Evolutionary conservation across 1,140 invertebrate genomes (phyloP), one percentile per base, ranked within the genome.

Genomic region (Aphelinus atriplicis): DNA sequence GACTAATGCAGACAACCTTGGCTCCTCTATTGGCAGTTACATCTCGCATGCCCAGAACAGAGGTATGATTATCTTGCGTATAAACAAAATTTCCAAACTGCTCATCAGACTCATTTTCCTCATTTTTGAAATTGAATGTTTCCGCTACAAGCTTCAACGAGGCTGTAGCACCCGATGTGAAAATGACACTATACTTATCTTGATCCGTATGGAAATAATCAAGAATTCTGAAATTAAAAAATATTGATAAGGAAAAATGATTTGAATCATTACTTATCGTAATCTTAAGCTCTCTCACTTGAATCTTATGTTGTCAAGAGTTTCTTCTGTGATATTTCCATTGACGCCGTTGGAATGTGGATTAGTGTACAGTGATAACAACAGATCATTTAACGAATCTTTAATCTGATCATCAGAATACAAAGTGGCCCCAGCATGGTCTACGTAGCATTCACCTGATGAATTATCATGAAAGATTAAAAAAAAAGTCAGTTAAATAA

Each of bases 11-110:
- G 57, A 86, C 85, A 10, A 92, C 81, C 62, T 89, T 83, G 62
- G 86, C 88, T 80, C 86, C 87, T 70, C 87, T 89, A 51, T 85
- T 74, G 1, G 87, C 86, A n/a, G 82, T 79, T 51, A 92, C 75
- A 87, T 95, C 95, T 84, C 97, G 89, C 91, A 98, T 94, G 26
- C 97, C 97, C 75, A 98, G 88, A 2, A 98, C 95, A 3, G 97
- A 98, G 1, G 97, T 99, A 82, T 99, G 97, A 84, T 96, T 98
- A 83, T 99, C 97, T 81, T 93, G 90, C 56, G 95, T 87, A 83
- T 98, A 97, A 26, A 92, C 91, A 84, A 97, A 95, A 58, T 89
- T 86, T 42, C 94, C 94, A 78, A 78, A 75, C 62, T 85, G 77
- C 7, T 73, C 57, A 50, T 75, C 72, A 70, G 80, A 78, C 72